Evolutionary conservation across 2,888 invertebrate species (phyloP).

Genomic region (Coleophora deauratella): DNA sequence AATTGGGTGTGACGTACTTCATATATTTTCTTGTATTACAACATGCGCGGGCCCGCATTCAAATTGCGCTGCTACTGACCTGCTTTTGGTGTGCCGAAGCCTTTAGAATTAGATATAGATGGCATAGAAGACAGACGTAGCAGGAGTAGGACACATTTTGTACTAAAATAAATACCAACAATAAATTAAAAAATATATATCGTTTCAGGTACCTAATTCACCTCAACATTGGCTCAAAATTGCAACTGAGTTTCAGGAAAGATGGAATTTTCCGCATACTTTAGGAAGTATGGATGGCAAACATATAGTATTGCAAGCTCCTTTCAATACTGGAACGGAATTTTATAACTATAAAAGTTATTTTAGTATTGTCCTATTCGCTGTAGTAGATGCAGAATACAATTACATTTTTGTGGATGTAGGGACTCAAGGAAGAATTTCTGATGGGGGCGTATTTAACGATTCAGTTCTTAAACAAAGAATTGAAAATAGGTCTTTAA

Average conservation of each 20-base stretch:
- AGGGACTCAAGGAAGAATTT: slow-evolving; percentile 21
- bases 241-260: slow-evolving; percentile 15
- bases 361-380: slow-evolving; percentile 21
- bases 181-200: not conserved
- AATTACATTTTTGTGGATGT: slow-evolving; percentile 21
- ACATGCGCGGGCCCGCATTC: too few relatives aligned
- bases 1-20: too few relatives aligned
- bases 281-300: slow-evolving; percentile 15
- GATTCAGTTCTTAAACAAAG: slow-evolving; percentile 6
- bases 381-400: slow-evolving; percentile 20
- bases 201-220: slow-evolving; percentile 20
- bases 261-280: slow-evolving; percentile 23
- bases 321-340: slow-evolving; percentile 21
- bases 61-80: too few relatives aligned
- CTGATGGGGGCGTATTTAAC: slow-evolving; percentile 24
- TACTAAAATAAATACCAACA: too few relatives aligned
- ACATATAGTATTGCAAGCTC: slow-evolving; percentile 18
- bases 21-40: too few relatives aligned
- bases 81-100: too few relatives aligned
- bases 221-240: slow-evolving; percentile 16
- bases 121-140: too few relatives aligned
- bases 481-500: not conserved
- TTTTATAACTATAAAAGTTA: slow-evolving; percentile 20
- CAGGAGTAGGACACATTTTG: too few relatives aligned
- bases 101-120: too few relatives aligned